These are phyloP conservation scores for Tanypteryx hageni DNA, from an alignment of 2,888 invertebrate species.

Conservation along the genomic window DNA sequence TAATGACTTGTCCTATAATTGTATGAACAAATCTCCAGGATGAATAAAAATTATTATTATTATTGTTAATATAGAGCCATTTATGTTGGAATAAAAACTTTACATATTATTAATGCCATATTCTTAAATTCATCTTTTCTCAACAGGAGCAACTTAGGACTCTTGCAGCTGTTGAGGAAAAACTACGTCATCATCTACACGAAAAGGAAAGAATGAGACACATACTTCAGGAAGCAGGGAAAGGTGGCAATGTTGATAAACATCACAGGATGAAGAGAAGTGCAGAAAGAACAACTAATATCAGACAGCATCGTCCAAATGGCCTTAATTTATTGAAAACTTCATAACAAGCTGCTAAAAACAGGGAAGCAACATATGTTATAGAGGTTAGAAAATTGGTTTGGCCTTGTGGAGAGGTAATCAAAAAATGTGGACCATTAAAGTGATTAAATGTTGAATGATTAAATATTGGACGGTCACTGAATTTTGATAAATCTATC, in stretches of 20 bases:
- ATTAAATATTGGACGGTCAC: constrained; percentile 39
- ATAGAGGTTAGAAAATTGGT: constrained; percentile 40
- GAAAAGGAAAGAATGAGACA: constrained; percentile 68
- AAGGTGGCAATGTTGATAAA: not conserved
- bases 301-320: not conserved
- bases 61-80: too few species aligned
- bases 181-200: constrained; percentile 67
- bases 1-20: too few species aligned
- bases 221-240: constrained; percentile 67
- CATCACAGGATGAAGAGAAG: constrained; percentile 26
- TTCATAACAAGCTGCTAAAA: constrained; percentile 51
- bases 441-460: constrained; percentile 54
- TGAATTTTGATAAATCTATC: not conserved
- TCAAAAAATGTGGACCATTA: constrained; percentile 58
- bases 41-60: too few species aligned
- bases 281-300: not conserved
- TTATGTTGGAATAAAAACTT: too few species aligned
- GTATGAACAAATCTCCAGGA: too few species aligned
- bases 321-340: constrained; percentile 31
- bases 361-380: not conserved
- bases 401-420: constrained; percentile 37
- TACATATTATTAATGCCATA: too few species aligned
- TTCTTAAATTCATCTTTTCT: not conserved
- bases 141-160: constrained; percentile 68
- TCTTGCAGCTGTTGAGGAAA: constrained; percentile 67